phyloP scores from a whole-genome alignment of 2,888 invertebrate species.

The Crepidodera aurea region DNA sequence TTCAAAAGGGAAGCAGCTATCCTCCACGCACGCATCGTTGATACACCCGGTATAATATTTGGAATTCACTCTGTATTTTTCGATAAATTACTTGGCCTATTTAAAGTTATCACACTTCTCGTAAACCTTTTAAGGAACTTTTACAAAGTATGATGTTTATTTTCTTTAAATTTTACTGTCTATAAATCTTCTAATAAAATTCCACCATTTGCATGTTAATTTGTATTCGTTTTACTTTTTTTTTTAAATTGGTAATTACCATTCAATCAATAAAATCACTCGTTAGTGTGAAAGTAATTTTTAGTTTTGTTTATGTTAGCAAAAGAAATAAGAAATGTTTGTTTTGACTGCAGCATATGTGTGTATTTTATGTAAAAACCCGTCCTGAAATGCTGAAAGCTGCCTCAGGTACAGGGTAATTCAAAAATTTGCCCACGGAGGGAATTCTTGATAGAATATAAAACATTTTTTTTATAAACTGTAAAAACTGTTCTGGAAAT shows the following conservation, averaged over 20 bases:
- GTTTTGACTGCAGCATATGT: constrained; percentile 12
- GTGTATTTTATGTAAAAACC: constrained; percentile 13
- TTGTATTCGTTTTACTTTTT: constrained; percentile 4
- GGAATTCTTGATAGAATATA: no score
- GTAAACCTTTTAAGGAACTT: not conserved
- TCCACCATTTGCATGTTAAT: not conserved
- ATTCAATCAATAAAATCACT: constrained; percentile 8
- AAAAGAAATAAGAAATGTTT: constrained; percentile 11
- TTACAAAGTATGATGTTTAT: not conserved
- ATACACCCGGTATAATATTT: no score
- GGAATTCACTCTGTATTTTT: no score
- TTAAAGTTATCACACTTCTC: no score
- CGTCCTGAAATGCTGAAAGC: not conserved
- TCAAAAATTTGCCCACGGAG: not conserved
- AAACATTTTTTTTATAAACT: no score
- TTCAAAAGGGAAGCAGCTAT: no score
- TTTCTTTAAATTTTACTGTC: not conserved
- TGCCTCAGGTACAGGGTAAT: not conserved
- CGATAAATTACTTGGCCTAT: no score
- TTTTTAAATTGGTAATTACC: constrained; percentile 10
- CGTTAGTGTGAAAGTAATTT: constrained; percentile 9
- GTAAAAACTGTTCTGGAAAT: no score
- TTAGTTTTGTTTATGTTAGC: constrained; percentile 6
- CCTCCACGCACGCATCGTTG: no score
- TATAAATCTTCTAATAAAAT: not conserved